Conservation (phyloP, 2,113 vertebrate genomes). For the Gymnobelideus leadbeateri region DNA sequence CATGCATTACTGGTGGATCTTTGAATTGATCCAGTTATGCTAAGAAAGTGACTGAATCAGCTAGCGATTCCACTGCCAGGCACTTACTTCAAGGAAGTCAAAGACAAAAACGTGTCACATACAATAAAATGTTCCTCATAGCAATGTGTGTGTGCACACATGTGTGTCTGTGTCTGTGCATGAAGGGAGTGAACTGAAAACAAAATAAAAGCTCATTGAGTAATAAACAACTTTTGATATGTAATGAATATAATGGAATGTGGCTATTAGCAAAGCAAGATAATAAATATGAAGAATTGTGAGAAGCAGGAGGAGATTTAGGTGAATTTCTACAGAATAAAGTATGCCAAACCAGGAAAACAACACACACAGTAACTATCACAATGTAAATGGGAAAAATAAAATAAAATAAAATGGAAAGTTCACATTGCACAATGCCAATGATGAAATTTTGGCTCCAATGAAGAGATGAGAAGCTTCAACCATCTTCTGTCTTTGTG, state of each 20-base stretch:
- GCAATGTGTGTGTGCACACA: not conserved
- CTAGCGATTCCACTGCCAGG: not conserved
- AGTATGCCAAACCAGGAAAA: not conserved
- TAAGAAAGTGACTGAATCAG: not conserved
- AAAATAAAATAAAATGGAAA: not conserved
- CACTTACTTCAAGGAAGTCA: not conserved
- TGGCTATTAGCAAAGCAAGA: not conserved
- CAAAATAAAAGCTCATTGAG: not conserved
- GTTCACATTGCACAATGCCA: not conserved
- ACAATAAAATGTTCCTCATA: not conserved
- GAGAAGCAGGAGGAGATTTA: not conserved
- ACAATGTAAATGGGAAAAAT: not conserved
- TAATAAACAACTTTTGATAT: not conserved
- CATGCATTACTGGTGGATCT: not conserved
- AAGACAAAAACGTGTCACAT: not conserved
- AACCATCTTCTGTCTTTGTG: not conserved
- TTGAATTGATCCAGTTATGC: not conserved
- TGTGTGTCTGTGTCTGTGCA: not conserved
- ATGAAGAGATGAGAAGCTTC: not conserved
- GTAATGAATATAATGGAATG: not conserved
- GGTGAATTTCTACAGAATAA: not conserved
- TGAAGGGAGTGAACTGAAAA: not conserved
- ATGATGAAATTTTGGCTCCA: not conserved
- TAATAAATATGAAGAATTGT: not conserved
- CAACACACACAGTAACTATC: not conserved